Conservation (phyloP, 2,113 vertebrate genomes). For the Dipodomys merriami region DNA sequence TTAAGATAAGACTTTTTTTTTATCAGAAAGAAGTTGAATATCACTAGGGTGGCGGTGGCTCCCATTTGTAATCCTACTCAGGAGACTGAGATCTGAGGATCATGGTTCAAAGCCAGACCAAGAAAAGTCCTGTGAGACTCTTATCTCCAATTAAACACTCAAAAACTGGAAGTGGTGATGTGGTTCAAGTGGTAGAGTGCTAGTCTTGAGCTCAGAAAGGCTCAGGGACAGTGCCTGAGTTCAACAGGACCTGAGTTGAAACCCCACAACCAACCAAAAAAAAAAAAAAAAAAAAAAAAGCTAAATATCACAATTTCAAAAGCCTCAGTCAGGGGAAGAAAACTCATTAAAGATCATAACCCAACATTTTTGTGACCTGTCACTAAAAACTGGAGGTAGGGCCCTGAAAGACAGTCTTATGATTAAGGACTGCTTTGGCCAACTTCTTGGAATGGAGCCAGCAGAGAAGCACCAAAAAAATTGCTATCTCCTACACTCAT, state of each 20-base stretch:
- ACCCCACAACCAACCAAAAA: too few species aligned
- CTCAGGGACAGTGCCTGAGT: too few species aligned
- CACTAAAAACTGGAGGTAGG: not conserved
- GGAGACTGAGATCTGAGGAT: too few species aligned
- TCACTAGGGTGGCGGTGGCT: too few species aligned
- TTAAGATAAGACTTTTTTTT: constrained; percentile 31
- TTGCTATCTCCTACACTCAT: not conserved
- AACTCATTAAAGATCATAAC: not conserved
- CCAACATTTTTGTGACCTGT: not conserved
- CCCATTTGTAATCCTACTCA: too few species aligned
- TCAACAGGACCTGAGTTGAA: too few species aligned
- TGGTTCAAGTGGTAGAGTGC: too few species aligned
- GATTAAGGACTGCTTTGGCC: not conserved
- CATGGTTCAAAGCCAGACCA: too few species aligned
- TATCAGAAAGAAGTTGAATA: not conserved
- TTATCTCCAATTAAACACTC: too few species aligned
- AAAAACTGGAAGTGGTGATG: too few species aligned
- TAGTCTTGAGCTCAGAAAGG: too few species aligned
- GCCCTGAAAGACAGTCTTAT: not conserved
- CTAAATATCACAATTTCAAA: constrained; percentile 18
- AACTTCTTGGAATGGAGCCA: not conserved
- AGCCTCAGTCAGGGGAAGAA: not conserved
- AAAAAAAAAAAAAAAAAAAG: not conserved
- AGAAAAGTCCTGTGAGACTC: too few species aligned
- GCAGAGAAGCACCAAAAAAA: not conserved